Conservation (phyloP, 2,888 invertebrate species). For the Agapostemon virescens region DNA sequence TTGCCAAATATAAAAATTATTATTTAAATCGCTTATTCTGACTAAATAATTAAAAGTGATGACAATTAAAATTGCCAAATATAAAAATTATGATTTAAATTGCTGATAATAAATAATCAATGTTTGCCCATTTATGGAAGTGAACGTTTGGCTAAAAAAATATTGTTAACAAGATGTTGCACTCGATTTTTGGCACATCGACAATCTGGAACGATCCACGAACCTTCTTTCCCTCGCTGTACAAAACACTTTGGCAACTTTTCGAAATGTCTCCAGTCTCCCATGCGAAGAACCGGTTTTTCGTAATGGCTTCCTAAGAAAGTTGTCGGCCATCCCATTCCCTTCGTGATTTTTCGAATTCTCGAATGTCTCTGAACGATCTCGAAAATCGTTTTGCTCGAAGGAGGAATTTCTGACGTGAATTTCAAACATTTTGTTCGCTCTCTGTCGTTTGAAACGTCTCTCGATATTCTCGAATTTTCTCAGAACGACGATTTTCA, state of each 20-base stretch:
- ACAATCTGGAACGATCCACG: neutral
- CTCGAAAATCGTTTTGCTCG: neutral
- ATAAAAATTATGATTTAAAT: neutral
- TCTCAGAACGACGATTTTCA: too few species aligned
- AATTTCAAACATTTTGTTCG: neutral
- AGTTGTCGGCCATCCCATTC: neutral
- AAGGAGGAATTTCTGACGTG: conserved; percentile 1
- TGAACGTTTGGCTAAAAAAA: neutral
- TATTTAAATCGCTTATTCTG: neutral
- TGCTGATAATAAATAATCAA: neutral
- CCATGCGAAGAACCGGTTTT: conserved; percentile 3
- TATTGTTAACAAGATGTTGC: neutral
- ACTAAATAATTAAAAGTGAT: neutral
- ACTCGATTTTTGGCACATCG: neutral
- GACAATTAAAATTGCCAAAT: neutral
- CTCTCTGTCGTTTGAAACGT: too few species aligned
- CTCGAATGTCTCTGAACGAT: neutral
- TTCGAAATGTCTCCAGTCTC: conserved; percentile 7
- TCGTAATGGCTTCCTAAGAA: conserved; percentile 4
- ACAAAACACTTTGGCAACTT: conserved; percentile 30
- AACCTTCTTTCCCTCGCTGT: neutral
- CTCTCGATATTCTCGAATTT: neutral
- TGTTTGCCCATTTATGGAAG: neutral
- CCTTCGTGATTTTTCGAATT: neutral
- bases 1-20: neutral